A percentile compares a stretch with the other conserved stretches of the same genome.
phyloP scores from a whole-genome alignment of 1,140 invertebrate species.

The Drosophila auraria region DNA sequence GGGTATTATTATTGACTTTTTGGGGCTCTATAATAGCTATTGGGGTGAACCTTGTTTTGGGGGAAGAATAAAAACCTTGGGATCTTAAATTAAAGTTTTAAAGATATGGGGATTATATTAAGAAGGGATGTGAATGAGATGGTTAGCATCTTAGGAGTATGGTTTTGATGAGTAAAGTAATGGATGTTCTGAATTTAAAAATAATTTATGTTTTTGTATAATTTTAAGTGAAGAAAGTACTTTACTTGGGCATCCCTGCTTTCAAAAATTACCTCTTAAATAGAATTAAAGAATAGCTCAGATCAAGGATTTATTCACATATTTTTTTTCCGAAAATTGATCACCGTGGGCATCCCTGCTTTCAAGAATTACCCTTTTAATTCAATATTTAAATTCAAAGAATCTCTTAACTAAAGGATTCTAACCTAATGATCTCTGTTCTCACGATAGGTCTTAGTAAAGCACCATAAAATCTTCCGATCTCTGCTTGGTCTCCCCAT shows the following conservation, averaged over 20 bases:
- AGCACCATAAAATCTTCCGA: background rate
- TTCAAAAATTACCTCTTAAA: background rate
- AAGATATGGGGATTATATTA: background rate
- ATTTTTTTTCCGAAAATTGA: too few species aligned
- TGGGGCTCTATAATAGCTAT: conserved; percentile 15
- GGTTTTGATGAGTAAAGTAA: background rate
- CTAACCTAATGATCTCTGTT: background rate
- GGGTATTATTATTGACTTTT: conserved; percentile 37
- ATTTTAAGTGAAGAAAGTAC: background rate
- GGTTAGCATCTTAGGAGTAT: too few species aligned
- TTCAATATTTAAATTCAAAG: background rate
- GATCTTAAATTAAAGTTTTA: background rate
- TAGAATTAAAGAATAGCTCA: too few species aligned
- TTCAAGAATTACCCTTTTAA: background rate
- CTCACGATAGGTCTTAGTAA: background rate
- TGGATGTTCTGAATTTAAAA: too few species aligned
- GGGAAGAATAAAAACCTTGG: background rate
- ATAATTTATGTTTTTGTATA: background rate
- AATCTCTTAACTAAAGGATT: background rate
- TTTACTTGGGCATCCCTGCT: too few species aligned
- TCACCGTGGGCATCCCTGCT: too few species aligned
- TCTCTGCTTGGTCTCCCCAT: conserved; percentile 6
- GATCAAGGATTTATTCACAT: too few species aligned
- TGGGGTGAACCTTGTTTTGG: conserved; percentile 14
- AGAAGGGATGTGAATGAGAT: too few species aligned